Evolutionary conservation across 1,140 invertebrate species (phyloP), one percentile per base, ranked within the genome.

Genomic region (Zaprionus ghesquierei): DNA sequence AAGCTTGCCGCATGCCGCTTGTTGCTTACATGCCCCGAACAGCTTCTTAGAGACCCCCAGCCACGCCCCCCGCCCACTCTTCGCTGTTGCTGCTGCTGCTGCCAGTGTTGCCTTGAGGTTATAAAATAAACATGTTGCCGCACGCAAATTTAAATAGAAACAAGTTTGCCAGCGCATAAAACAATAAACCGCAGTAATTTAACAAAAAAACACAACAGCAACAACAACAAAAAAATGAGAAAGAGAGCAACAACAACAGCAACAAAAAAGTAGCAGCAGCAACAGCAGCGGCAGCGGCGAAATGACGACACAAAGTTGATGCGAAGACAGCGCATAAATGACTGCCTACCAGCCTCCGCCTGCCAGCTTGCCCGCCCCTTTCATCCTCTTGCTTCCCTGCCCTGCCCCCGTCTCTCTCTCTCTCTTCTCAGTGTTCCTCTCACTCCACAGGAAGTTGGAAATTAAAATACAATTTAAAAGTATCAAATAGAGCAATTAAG

Each of bases 111-210:
- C 89, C 89, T 89, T 66, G 65, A 75, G 84, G 89, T 84, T 90
- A 90, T 90, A 90, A 90, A 90, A 90, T 79, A 90, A 90, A 90
- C 89, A 90, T 90, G 89, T 90, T 90, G 89, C 89, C 84, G 80
- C 81, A 81, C 87, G 87, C 80, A 90, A 90, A 90, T 90, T 90
- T 90, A 90, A 90, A 90, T 90, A 90, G 89, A 90, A 86, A 90
- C 89, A 90, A 90, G 82, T 90, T 90, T 68, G 65, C 69, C 74
- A 90, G 77, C 75, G 84, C 81, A 90, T 77, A 90, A 85, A 89
- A 90, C 87, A 82, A 86, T 75, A 79, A 90, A 76, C 87, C 79
- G 81, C 86, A 85, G 72, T 82, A 80, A 87, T 76, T 76, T 69
- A 76, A 76, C 60, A 76, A 49, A 44, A 51, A 35, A 60, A 41